Evolutionary conservation across 2,797 vertebrate species (phyloP), one percentile per base, ranked within the genome.

Genomic region (Lagocephalus sceleratus): DNA sequence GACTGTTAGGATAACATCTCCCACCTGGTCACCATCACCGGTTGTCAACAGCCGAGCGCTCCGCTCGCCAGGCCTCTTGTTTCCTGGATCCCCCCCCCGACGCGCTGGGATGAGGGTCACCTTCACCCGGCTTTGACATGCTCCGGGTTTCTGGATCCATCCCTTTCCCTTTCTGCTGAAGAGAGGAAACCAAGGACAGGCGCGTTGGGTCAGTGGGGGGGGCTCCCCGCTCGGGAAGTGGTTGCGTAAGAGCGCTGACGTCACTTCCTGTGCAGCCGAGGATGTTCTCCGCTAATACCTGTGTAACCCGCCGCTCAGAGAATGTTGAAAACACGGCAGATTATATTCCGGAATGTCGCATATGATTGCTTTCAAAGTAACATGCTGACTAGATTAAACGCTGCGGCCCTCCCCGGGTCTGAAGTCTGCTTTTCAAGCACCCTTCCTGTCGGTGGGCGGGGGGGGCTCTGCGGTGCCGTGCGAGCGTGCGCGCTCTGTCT

Each of bases 1-100:
- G 94, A 94, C 93, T 95, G 94, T 94, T 95, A 94, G 94, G 94
- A 94, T 94, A 98, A 97, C 95, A 95, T 90, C 88, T 94, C 94
- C 94, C 95, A 97, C 95, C 95, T 96, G 95, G 93, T 95, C 93
- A 93, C 91, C 92, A 94, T 94, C 94, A 93, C 89, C 87, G 81
- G 86, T 92, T 92, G 92, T 94, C 92, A 92, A 87, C 76, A 90
- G 87, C 88, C 87, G 90, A 90, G 89, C 76, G n/a, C 89, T 56
- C 52, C 79, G 74, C 77, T 84, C 93, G 92, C 92, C 92, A 93
- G 92, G 88, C 85, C 63, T 87, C 84, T 89, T 88, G 89, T 91
- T 91, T 90, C 88, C 88, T 82, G 84, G 86, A 77, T 87, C 89
- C 65, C 76, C 25, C 89, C 65, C 76, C 25, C 14, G 76, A 59